Base-by-base conservation (phyloP, 2,888 invertebrate species). In the Agriopis marginaria region DNA sequence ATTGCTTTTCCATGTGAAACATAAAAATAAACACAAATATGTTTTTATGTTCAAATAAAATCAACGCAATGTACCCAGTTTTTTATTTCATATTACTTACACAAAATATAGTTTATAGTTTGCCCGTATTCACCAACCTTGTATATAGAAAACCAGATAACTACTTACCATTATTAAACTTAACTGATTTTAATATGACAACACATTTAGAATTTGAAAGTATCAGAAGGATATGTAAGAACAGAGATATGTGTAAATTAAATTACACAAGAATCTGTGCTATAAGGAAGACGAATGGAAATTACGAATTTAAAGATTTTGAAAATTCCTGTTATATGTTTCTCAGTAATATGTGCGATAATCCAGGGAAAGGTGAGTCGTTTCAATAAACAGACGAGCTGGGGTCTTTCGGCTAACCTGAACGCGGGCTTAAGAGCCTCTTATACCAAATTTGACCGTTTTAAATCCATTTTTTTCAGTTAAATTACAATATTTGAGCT, bases 311-410 rank as follows among this genome's bases (percentile, higher is more conserved):
- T 70, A 82, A 75, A 32, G 81, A 86, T n/a, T 91, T 85, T 72
- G 60, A 77, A 1, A 91, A 89, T 64, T 75, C 82, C 0, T 92
- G 91, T 64, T 86, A 77, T 71, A 76, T 91, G 66, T 89, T 89
- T 76, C 68, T 90, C 60, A 77, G 70, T 45, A 92, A 92, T 68
- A 86, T 91, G 84, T 92, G 92, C 50, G 84, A 87, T 8, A 60
- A 80, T 73, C 86, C 87, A 1, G 86, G 82, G 0, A 68, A 81
- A 44, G 91, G 91, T 91, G 74, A 77, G 81, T 42, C 42, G 3
- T 10, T 54, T 11, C 3, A 7, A n/a, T 7, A n/a, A 7, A 12
- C 11, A 12, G 12, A 1, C 17, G 17, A 23, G 17, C 17, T 23
- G 17, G 17, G 17, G 17, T n/a, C n/a, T n/a, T n/a, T n/a, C n/a